These are phyloP conservation scores for Pithys albifrons DNA, from an alignment of 2,113 vertebrate genomes.

Conservation along the genomic window DNA sequence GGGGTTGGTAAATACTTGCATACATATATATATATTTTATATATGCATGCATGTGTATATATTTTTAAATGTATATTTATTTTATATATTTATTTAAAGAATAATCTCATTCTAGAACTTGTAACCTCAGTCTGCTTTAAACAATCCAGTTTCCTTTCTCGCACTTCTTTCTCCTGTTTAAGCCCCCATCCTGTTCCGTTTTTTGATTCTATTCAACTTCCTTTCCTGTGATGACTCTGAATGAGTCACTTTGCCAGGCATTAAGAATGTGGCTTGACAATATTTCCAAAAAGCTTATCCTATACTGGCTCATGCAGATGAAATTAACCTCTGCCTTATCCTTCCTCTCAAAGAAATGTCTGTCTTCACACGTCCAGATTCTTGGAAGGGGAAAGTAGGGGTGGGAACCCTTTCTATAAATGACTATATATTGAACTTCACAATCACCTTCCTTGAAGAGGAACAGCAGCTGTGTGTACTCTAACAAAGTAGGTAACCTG, in stretches of 20 bases:
- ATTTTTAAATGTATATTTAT: not conserved
- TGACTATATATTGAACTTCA: not conserved
- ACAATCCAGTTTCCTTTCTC: conserved; percentile 68
- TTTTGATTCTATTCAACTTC: conserved; percentile 71
- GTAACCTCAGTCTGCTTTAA: conserved; percentile 42
- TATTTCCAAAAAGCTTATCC: conserved; percentile 47
- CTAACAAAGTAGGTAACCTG: not conserved
- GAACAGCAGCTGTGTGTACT: not conserved
- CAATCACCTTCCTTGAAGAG: not conserved
- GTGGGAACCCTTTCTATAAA: conserved; percentile 25
- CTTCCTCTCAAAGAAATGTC: conserved; percentile 54
- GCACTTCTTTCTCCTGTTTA: conserved; percentile 57
- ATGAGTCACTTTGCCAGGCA: conserved; percentile 66
- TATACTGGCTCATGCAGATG: conserved; percentile 4
- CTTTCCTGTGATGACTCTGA: conserved; percentile 59
- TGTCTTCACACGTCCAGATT: conserved; percentile 1
- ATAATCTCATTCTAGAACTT: not conserved
- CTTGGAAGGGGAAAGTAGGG: conserved; percentile 30
- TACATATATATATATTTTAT: rapidly evolving
- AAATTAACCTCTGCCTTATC: conserved; percentile 62
- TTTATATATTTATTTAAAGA: not conserved
- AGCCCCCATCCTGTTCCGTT: conserved; percentile 69
- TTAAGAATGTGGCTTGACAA: conserved; percentile 31
- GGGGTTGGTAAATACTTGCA: not conserved
- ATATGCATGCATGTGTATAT: not conserved